Evolutionary conservation across 2,888 invertebrate species (phyloP).

Genomic region (Amphipoea oculea): DNA sequence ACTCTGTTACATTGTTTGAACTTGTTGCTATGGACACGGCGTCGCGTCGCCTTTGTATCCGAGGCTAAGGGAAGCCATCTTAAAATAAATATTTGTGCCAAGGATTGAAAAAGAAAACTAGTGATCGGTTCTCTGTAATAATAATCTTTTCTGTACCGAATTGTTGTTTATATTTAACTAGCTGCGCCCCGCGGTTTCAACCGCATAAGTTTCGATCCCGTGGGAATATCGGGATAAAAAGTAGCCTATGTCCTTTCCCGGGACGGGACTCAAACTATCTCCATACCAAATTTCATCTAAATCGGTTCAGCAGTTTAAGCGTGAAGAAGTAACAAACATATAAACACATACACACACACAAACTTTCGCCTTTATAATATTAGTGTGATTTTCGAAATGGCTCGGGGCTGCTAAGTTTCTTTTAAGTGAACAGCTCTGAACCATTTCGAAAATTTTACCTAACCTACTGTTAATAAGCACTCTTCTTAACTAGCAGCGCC

Average conservation of each 20-base stretch:
- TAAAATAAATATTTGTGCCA: conserved; percentile 31
- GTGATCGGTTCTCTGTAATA: conserved; percentile 18
- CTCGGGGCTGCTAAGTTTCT: neutral
- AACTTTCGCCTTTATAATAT: no score
- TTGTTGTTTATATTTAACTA: conserved; percentile 22
- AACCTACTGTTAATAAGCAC: neutral
- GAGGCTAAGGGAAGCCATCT: conserved; percentile 30
- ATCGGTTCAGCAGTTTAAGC: no score
- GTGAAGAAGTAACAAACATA: no score
- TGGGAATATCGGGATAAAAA: no score
- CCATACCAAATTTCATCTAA: no score
- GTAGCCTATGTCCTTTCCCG: no score
- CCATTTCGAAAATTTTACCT: neutral
- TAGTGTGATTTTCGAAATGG: conserved; percentile 27
- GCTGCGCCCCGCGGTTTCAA: no score
- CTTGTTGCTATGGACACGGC: conserved; percentile 4
- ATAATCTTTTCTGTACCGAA: conserved; percentile 2
- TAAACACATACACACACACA: no score
- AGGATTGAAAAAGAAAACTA: conserved; percentile 15
- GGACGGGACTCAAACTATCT: no score
- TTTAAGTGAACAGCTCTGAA: neutral
- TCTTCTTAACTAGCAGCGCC: no score
- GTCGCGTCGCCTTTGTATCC: conserved; percentile 1
- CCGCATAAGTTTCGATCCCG: no score
- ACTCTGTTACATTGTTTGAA: neutral